phyloP scores from a whole-genome alignment of 1,140 invertebrate species.

The Microplitis demolitor region DNA sequence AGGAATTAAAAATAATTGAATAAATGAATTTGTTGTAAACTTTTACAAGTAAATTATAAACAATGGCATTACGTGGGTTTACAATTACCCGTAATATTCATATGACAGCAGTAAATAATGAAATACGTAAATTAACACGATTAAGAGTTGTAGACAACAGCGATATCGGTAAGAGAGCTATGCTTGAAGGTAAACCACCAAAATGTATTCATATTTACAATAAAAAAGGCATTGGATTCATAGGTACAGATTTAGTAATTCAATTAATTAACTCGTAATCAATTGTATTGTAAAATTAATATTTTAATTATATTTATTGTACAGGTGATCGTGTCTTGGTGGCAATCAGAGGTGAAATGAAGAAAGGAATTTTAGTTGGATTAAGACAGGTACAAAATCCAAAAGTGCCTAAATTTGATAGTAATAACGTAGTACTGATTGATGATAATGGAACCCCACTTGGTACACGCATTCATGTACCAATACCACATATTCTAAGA shows the following conservation, averaged over 20 bases:
- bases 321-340: slow-evolving; percentile 87
- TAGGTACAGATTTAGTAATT: slow-evolving; percentile 58
- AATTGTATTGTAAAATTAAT: no score
- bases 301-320: no score
- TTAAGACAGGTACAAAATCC: slow-evolving; percentile 82
- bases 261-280: no score
- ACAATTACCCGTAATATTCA: slow-evolving; percentile 59
- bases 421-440: slow-evolving; percentile 95
- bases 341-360: slow-evolving; percentile 97
- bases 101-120: slow-evolving; percentile 63
- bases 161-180: slow-evolving; percentile 89
- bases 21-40: no score
- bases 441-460: slow-evolving; percentile 93
- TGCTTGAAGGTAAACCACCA: slow-evolving; percentile 90
- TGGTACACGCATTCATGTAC: slow-evolving; percentile 92
- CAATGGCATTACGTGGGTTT: slow-evolving; percentile 24
- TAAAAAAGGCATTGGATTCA: slow-evolving; percentile 69
- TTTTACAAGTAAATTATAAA: background rate
- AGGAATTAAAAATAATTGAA: no score
- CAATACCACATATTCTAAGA: slow-evolving; percentile 90
- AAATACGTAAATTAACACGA: slow-evolving; percentile 75
- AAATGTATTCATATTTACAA: slow-evolving; percentile 90
- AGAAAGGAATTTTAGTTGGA: slow-evolving; percentile 94
- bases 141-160: slow-evolving; percentile 96
- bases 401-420: slow-evolving; percentile 91